Evolutionary conservation across 2,797 vertebrate genomes (phyloP).

Genomic region (Anas flavirostris): DNA sequence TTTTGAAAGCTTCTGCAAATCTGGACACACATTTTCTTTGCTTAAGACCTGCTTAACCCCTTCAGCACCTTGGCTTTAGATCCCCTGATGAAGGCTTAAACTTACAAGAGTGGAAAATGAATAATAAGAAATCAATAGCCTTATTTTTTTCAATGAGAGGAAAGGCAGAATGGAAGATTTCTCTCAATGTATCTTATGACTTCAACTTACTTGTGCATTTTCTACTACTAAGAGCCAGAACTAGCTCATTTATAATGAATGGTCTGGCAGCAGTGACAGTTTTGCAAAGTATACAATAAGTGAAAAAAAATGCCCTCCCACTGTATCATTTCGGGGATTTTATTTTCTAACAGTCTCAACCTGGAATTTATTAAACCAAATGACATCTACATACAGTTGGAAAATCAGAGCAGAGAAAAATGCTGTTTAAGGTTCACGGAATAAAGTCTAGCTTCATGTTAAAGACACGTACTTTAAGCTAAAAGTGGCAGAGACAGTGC

Average conservation of each 20-base stretch:
- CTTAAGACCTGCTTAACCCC: constrained; percentile 28
- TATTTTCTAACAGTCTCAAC: neutral
- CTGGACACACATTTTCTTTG: constrained; percentile 3
- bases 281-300: neutral
- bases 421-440: neutral
- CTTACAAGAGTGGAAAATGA: constrained; percentile 11
- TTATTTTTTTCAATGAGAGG: neutral
- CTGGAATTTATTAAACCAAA: neutral
- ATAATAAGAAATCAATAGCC: neutral
- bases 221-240: neutral
- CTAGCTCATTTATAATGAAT: neutral
- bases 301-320: neutral
- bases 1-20: constrained; percentile 22
- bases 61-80: neutral
- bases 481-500: constrained; percentile 31
- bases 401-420: neutral
- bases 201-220: neutral
- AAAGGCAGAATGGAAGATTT: neutral
- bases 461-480: neutral
- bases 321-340: neutral
- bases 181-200: neutral
- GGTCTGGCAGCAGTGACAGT: neutral
- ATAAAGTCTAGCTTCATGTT: neutral
- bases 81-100: neutral
- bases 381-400: neutral